These are phyloP conservation scores for Toxotes jaculatrix DNA, from an alignment of 2,113 vertebrate species.

Conservation along the genomic window DNA sequence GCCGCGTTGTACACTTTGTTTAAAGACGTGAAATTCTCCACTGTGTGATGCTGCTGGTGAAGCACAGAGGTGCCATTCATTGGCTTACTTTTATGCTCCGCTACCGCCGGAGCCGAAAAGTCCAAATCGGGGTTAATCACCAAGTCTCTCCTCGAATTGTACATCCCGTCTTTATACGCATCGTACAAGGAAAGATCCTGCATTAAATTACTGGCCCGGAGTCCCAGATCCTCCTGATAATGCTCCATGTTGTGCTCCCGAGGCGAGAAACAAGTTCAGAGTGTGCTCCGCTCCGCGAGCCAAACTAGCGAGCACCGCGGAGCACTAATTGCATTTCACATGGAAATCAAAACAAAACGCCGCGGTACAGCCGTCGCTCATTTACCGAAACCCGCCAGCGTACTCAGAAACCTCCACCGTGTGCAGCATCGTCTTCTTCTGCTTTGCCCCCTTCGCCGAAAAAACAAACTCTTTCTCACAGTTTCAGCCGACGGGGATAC, in stretches of 20 bases:
- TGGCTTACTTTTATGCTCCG: conserved; percentile 81
- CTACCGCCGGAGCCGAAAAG: conserved; percentile 73
- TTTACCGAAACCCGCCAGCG: conserved; percentile 53
- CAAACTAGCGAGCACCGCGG: conserved; percentile 74
- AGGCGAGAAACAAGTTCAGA: conserved; percentile 71
- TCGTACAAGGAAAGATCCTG: conserved; percentile 89
- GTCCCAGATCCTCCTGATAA: conserved; percentile 87
- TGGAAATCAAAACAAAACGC: conserved; percentile 84
- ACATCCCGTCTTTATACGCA: conserved; percentile 81
- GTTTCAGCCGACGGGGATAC: conserved; percentile 77
- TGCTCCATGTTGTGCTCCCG: conserved; percentile 85
- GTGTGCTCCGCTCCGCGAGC: conserved; percentile 66
- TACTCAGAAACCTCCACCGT: conserved; percentile 40
- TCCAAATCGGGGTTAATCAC: conserved; percentile 82
- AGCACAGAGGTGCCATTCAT: conserved; percentile 84
- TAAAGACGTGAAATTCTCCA: conserved; percentile 80
- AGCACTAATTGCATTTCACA: conserved; percentile 82
- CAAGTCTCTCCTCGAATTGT: conserved; percentile 77
- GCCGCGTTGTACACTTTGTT: conserved; percentile 85
- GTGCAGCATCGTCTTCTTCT: conserved; percentile 65
- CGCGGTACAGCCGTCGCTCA: conserved; percentile 70
- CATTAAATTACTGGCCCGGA: conserved; percentile 87
- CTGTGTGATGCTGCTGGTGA: conserved; percentile 83
- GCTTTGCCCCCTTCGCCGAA: conserved; percentile 43
- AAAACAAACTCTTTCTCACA: conserved; percentile 78